Base-by-base conservation (phyloP, 2,888 invertebrate species). In the Oasisia sp. region DNA sequence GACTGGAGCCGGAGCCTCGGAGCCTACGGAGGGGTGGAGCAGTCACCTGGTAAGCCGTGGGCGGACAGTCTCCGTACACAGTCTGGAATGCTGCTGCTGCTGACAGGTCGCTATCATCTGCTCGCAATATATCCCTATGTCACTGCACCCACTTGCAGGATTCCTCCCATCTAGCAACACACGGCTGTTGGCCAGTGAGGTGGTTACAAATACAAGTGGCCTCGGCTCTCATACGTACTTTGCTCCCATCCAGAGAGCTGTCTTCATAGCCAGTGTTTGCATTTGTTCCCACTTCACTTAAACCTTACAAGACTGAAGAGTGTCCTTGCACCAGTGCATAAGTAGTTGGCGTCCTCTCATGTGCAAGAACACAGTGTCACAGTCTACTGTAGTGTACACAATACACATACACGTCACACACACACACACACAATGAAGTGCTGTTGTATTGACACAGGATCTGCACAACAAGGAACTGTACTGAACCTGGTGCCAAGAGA, bases 61-160 rank as follows among this genome's bases (percentile, higher is more conserved):
- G 74, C 74, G 74, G 74, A 74, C 74, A 74, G 74, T n/a, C n/a
- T n/a, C 56, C n/a, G 74, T 74, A 74, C 74, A 74, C 74, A 74
- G 74, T 74, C 74, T n/a, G 74, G 74, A 74, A 74, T 74, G 74
- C 74, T 27, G 74, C 74, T 38, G 4, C 74, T 27, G 27, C 74
- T 74, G 74, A 74, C 74, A 74, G 74, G 74, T 19, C 74, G 27
- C 74, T 74, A 3, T 74, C 74, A 74, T 74, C 27, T 74, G 74
- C 74, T n/a, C 74, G 56, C 74, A 74, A 74, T 27, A 74, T 74
- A 74, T 74, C n/a, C 74, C 74, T 19, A 7, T 74, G 74, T 27
- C 74, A 74, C 7, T 27, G 27, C 74, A 74, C 74, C 74, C n/a
- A 74, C 74, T 74, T 74, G 74, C n/a, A n/a, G 74, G 58, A 74